Evolutionary conservation across 2,888 invertebrate genomes (phyloP).

Genomic region (Dolichomitus sp.): DNA sequence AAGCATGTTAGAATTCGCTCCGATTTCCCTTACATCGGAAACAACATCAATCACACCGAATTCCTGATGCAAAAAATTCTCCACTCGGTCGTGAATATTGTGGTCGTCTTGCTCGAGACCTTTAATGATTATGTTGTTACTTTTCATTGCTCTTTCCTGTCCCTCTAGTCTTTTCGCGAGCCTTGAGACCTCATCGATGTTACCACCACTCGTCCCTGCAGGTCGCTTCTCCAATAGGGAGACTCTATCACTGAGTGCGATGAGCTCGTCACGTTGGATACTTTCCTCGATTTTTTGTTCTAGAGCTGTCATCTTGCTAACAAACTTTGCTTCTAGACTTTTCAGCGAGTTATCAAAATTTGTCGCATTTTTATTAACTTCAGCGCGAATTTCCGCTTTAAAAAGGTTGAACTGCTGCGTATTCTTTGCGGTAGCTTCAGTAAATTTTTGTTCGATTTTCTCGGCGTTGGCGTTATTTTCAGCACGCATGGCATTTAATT

Average conservation of each 20-base stretch:
- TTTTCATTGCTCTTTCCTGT: background rate
- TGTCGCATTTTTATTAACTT: background rate
- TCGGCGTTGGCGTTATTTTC: too few relatives aligned
- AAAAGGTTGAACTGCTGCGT: background rate
- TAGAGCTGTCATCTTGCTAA: background rate
- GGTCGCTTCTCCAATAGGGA: background rate
- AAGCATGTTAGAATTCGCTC: background rate
- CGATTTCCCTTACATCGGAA: background rate
- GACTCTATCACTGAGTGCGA: background rate
- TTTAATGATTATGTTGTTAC: constrained; percentile 6
- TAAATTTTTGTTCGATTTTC: background rate
- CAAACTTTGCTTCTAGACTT: background rate
- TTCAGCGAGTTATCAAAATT: background rate
- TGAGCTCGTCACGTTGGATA: background rate
- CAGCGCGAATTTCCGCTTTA: background rate
- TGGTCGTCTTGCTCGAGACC: background rate
- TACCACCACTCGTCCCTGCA: too few relatives aligned
- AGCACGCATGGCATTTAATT: too few relatives aligned
- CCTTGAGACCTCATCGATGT: background rate
- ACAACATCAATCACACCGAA: constrained; percentile 1
- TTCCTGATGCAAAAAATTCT: background rate
- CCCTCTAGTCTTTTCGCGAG: background rate
- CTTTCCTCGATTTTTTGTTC: constrained; percentile 5
- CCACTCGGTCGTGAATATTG: background rate
- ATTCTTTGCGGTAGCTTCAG: background rate